A percentile compares a stretch with the other conserved stretches of the same genome.
Conservation (phyloP, 2,113 vertebrate genomes). For the Loxodonta africana region DNA sequence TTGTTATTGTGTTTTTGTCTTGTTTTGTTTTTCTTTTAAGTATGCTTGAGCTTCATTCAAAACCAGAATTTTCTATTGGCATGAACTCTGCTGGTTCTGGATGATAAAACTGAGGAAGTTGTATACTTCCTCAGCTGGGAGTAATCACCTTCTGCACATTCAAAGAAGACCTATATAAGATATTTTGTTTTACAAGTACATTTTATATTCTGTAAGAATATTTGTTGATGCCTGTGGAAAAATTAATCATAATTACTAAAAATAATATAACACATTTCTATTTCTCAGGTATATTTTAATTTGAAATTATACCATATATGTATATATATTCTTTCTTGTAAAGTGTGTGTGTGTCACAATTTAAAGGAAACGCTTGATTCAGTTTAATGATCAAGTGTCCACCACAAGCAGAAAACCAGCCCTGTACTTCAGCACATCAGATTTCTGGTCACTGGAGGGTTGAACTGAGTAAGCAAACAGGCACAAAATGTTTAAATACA, state of each 20-base stretch:
- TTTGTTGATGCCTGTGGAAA: neutral
- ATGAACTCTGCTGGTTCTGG: neutral
- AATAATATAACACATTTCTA: neutral
- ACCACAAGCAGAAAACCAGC: neutral
- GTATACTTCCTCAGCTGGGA: neutral
- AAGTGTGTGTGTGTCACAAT: neutral
- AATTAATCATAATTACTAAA: conserved; percentile 48
- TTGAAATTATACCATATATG: neutral
- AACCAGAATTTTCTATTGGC: neutral
- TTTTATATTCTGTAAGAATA: neutral
- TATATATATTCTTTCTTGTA: neutral
- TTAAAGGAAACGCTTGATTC: conserved; percentile 16
- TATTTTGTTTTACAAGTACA: neutral
- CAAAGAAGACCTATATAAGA: neutral
- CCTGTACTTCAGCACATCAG: neutral
- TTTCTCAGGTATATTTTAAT: conserved; percentile 40
- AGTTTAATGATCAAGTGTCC: neutral
- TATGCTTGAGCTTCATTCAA: neutral
- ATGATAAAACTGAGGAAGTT: neutral
- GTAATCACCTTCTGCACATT: neutral
- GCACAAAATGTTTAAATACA: neutral
- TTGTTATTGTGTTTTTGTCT: neutral
- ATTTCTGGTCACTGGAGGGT: fast-evolving
- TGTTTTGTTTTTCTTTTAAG: neutral
- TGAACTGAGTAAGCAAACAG: neutral